Base-by-base conservation (phyloP, 2,888 invertebrate genomes). In the Pimpla rufipes region DNA sequence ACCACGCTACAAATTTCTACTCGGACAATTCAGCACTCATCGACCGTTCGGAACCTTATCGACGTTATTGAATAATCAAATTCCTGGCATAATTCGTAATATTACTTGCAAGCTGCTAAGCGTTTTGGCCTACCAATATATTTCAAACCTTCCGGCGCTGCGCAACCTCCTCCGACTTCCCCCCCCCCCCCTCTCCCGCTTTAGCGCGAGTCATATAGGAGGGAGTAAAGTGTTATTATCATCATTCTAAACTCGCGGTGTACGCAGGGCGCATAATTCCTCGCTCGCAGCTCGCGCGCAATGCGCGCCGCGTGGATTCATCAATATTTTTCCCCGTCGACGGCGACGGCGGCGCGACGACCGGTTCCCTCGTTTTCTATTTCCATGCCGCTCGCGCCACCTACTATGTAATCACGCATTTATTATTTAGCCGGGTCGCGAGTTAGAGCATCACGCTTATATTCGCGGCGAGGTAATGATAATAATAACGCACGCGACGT, bases 81-180 rank as follows among this genome's bases (percentile, higher is more conserved):
- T 42, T 11, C 1, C 10, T 42, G 4, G 10, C 11, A 11, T 42
- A 42, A 42, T 0, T 29, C 4, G 7, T n/a, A 57, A 57, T 57
- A 57, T 57, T 35, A 21, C 13, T 50, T 11, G 37, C 47, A 29
- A 23, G 10, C 10, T 13, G 13, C 13, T 13, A 16, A n/a, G n/a
- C n/a, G n/a, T n/a, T n/a, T n/a, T 74, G 70, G 80, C 64, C 77
- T 86, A 80, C 81, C 79, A 86, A 85, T 85, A 87, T 86, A 85
- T 86, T 87, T 88, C 85, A 82, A 76, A 76, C 81, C 73, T 70
- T 70, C 76, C 66, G 81, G 79, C 79, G 67, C 62, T 79, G 79
- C n/a, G n/a, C 84, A 86, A 85, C 84, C 86, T 83, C 81, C 86
- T 71, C 81, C 45, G 29, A 35, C 83, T 71, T 13, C 62, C 81